Evolutionary conservation across 2,888 invertebrate species (phyloP), one percentile per base, ranked within the genome.

Genomic region (Gastrophysa polygoni): DNA sequence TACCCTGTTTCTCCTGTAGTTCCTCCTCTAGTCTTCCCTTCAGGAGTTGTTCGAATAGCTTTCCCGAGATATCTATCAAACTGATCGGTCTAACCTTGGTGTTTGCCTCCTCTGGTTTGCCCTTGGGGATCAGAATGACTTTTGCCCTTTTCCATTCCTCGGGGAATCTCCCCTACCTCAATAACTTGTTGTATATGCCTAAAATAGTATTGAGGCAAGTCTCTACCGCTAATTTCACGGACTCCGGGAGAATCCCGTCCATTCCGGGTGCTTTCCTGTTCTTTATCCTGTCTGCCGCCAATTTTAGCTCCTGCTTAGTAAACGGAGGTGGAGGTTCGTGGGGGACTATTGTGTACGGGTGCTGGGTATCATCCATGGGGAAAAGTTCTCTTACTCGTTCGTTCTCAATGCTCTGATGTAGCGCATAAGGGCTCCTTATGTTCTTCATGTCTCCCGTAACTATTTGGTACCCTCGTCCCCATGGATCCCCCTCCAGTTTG

Each of bases 371-470:
- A 14, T 29, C 34, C 3, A 8, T 16, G n/a, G 60, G 56, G 11
- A 60, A 60, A 6, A 60, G 56, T 10, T 47, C 60, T n/a, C 14
- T 56, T 10, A 44, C 32, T 3, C n/a, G 48, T 1, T 44, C 14
- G 1, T 43, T 18, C 8, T 43, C 49, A 6, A 14, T 18, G 7
- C 16, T 16, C 4, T 55, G 29, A 0, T 46, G 7, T 0, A 60
- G 11, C 0, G 21, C 44, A 21, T 60, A 55, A 1, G 60, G 60
- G 8, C 28, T 49, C 4, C 14, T 32, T 5, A 51, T 6, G 2
- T 51, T 2, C 29, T 18, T 59, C 21, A 59, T 34, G 2, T 6
- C n/a, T 1, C 28, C 28, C 2, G 21, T 49, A 1, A 43, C 55
- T 14, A 60, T 43, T 21, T 48, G 32, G 17, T 29, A 32, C 8